Evolutionary conservation across 2,797 vertebrate species (phyloP), one percentile per base, ranked within the genome.

Genomic region (Pseudotriccus pelzelni): DNA sequence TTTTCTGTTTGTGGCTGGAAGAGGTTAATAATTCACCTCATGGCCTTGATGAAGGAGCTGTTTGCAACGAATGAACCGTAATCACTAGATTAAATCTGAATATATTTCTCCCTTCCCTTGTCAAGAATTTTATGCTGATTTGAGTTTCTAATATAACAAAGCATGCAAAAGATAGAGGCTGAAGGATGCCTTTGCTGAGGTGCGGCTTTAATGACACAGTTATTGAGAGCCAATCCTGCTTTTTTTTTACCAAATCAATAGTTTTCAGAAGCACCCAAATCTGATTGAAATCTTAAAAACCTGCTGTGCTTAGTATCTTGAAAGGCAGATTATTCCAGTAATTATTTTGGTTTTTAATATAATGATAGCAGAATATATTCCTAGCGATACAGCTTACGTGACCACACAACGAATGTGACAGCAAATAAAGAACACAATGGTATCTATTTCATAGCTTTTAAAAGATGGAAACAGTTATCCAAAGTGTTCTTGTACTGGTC

Each of bases 1-100:
- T 95, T 95, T 82, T 82, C 81, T 87, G 11, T 80, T 82, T 87
- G 89, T 90, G 58, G 92, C 23, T 84, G 84, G 72, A 90, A 93
- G 64, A 93, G 53, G 90, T 97, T 97, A 97, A 96, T 96, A 74
- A 94, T 96, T 94, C 87, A 94, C 94, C 82, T 90, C 70, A 69
- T 68, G 81, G 86, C 78, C 62, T 93, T 78, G 76, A 80, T 82
- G 91, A 89, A 91, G 86, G 85, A 86, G 89, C 67, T 94, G 70
- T 84, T 96, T 87, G 69, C 58, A 83, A 66, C 0, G 4, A 90
- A 75, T 58, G 84, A 95, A 58, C 78, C 5, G 14, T 59, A 90
- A 95, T 84, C 80, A 88, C 79, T 84, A 90, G 81, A 75, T 95
- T 89, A 74, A 85, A 96, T 92, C 84, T 87, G 78, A 93, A 94